Percentiles rank a stretch among this genome's conserved stretches.
Evolutionary conservation across 2,113 vertebrate species (phyloP).

Genomic region (Sprattus sprattus): DNA sequence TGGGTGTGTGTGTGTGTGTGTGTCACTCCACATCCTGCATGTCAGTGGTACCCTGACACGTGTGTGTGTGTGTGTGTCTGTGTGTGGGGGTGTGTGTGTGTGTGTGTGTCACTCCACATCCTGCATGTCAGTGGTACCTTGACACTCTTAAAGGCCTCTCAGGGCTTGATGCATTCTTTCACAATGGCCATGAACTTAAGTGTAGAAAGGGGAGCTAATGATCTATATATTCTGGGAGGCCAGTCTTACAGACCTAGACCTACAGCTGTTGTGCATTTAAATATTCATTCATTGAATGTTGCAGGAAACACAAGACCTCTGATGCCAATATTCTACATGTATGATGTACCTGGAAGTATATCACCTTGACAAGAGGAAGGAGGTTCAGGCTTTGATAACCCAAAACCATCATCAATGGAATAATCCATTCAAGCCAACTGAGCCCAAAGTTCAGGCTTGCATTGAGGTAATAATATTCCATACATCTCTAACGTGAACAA

Average conservation of each 20-base stretch:
- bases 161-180: not conserved
- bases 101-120: not conserved
- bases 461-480: not conserved
- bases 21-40: too few species aligned
- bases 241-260: not conserved
- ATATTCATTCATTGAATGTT: not conserved
- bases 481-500: not conserved
- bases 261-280: not conserved
- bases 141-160: not conserved
- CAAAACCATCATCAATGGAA: not conserved
- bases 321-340: not conserved
- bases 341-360: not conserved
- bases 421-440: not conserved
- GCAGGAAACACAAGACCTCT: not conserved
- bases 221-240: not conserved
- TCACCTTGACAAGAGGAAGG: not conserved
- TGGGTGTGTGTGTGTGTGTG: too few species aligned
- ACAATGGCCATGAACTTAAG: not conserved
- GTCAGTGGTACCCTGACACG: not conserved
- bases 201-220: not conserved
- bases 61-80: too few species aligned
- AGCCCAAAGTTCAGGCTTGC: not conserved
- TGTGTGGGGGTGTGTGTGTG: too few species aligned
- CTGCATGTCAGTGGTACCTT: not conserved
- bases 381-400: not conserved